Evolutionary conservation across 2,797 vertebrate genomes (phyloP), one percentile per base, ranked within the genome.

Genomic region (Borostomias antarcticus): DNA sequence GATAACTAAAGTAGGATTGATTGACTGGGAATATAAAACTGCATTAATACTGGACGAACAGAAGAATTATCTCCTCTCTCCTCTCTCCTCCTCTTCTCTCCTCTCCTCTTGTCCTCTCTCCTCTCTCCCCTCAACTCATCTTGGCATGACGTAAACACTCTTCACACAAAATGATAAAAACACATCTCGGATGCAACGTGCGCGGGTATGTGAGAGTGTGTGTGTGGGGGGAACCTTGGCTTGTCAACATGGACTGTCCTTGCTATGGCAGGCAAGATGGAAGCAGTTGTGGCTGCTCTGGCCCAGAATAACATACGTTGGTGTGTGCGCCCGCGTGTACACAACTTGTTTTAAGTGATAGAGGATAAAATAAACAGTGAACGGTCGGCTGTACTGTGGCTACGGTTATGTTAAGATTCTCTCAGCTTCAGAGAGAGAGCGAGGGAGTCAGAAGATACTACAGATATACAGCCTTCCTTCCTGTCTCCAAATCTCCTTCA

Each of bases 11-110:
- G n/a, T n/a, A n/a, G n/a, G n/a, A n/a, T n/a, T n/a, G n/a, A n/a
- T n/a, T n/a, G n/a, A n/a, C n/a, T n/a, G n/a, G n/a, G n/a, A n/a
- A n/a, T n/a, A n/a, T n/a, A n/a, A n/a, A 28, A 70, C 60, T n/a
- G 35, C 57, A 63, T 71, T 56, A 59, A 76, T 71, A 66, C 63
- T 71, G 56, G 33, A 73, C 71, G 29, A 51, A 63, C 35, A 33
- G 62, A 15, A 23, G 48, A 48, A 56, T 33, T 28, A 58, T 53
- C 26, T 45, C n/a, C 68, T 66, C 19, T 30, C 7, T 21, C 13
- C 28, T 54, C 52, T n/a, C 26, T 29, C 52, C 17, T 11, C 53
- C 53, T 30, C 5, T 29, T 2, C 53, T 6, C 23, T 51, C 50
- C 50, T 13, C 50, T 51, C 10, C 50, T 30, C 52, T 29, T 17